Conservation (phyloP, 1,140 invertebrate genomes). For the Penaeus japonicus region DNA sequence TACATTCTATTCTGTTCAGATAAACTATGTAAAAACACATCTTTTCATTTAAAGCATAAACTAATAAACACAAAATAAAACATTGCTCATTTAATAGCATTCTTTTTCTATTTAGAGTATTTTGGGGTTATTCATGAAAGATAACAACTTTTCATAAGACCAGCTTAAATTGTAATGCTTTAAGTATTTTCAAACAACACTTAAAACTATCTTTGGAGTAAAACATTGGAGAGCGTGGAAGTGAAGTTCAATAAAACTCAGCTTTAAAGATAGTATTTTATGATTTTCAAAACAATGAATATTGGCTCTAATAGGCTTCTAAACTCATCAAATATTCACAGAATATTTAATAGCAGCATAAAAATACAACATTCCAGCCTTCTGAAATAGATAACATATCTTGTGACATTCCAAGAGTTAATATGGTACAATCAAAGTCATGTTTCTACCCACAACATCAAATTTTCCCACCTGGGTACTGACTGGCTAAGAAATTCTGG, state of each 20-base stretch:
- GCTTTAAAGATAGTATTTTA: background rate
- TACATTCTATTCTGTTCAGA: too few species aligned
- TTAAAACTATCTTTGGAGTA: background rate
- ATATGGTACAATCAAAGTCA: background rate
- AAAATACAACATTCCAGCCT: slow-evolving; percentile 8
- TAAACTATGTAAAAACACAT: too few species aligned
- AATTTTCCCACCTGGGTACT: too few species aligned
- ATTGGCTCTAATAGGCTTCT: background rate
- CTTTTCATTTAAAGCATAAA: too few species aligned
- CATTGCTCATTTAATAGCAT: too few species aligned
- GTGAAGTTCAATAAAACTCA: background rate
- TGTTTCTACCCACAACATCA: too few species aligned
- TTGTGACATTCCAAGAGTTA: background rate
- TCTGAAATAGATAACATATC: slow-evolving; percentile 3
- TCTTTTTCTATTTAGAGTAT: too few species aligned
- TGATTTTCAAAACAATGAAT: background rate
- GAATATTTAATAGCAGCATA: slow-evolving; percentile 2
- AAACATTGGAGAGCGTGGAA: background rate
- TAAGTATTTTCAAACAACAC: background rate
- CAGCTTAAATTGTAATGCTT: too few species aligned
- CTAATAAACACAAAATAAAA: too few species aligned
- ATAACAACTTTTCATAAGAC: too few species aligned
- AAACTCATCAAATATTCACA: slow-evolving; percentile 1
- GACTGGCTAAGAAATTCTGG: too few species aligned
- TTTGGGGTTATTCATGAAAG: too few species aligned